Percentiles rank a stretch among this genome's conserved stretches.
phyloP scores from a whole-genome alignment of 2,113 vertebrate species.

The Bubo scandiacus region DNA sequence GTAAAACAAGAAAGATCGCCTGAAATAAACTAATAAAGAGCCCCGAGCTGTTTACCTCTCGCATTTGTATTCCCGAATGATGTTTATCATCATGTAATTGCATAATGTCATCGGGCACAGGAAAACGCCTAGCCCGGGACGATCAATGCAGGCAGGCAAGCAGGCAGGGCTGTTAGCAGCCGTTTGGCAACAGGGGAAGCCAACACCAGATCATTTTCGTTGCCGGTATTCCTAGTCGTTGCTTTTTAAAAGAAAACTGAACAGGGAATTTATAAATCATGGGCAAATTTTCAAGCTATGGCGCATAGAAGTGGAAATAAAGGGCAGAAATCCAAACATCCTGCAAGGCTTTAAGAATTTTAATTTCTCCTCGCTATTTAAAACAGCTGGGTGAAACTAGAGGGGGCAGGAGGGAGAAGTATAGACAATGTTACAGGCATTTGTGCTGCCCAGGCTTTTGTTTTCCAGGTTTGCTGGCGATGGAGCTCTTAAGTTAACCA shows the following conservation, averaged over 20 bases:
- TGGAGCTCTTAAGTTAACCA: not conserved
- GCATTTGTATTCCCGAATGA: slow-evolving; percentile 73
- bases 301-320: slow-evolving; percentile 46
- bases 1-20: slow-evolving; percentile 90
- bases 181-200: slow-evolving; percentile 46
- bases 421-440: not conserved
- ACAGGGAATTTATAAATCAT: slow-evolving; percentile 40
- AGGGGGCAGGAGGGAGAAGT: not conserved
- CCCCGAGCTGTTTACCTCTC: slow-evolving; percentile 83
- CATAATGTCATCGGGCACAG: slow-evolving; percentile 12
- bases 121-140: not conserved
- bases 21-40: slow-evolving; percentile 91
- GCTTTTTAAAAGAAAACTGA: slow-evolving; percentile 8
- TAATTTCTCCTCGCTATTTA: slow-evolving; percentile 58
- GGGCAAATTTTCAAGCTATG: slow-evolving; percentile 35
- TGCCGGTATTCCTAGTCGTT: not conserved
- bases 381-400: slow-evolving; percentile 63
- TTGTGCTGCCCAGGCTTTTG: not conserved
- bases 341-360: slow-evolving; percentile 65
- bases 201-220: not conserved
- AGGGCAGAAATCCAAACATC: slow-evolving; percentile 63
- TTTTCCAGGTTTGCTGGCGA: not conserved
- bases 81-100: slow-evolving; percentile 61
- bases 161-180: not conserved
- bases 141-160: not conserved